These are phyloP conservation scores for Ciconia maguari DNA, from an alignment of 2,113 vertebrate genomes.

Conservation along the genomic window DNA sequence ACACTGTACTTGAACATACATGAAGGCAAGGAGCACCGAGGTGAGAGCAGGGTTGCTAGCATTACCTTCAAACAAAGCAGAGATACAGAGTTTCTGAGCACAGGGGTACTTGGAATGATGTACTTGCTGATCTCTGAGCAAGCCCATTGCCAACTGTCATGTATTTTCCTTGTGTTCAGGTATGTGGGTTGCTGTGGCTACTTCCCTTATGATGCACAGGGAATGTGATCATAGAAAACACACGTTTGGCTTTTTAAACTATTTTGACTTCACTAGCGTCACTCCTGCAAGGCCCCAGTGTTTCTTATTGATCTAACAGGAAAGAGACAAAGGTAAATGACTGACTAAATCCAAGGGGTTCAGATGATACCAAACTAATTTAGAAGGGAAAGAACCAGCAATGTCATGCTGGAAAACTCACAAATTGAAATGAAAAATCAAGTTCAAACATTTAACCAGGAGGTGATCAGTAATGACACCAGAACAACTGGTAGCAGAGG, in stretches of 20 bases:
- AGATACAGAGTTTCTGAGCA: neutral
- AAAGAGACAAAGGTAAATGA: neutral
- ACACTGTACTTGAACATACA: accelerated
- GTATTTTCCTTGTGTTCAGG: neutral
- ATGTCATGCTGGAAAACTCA: neutral
- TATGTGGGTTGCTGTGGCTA: neutral
- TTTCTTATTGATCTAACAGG: neutral
- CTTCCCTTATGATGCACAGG: neutral
- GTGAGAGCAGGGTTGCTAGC: neutral
- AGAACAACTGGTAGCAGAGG: neutral
- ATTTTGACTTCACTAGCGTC: neutral
- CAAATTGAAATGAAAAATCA: neutral
- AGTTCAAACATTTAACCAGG: neutral
- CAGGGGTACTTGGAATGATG: neutral
- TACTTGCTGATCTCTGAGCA: neutral
- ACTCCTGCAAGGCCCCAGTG: neutral
- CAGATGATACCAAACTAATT: neutral
- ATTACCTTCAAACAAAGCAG: neutral
- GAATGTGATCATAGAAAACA: neutral
- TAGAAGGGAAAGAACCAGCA: neutral
- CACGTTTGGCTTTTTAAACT: neutral
- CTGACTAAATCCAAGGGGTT: neutral
- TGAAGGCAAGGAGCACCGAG: neutral
- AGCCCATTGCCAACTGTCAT: neutral
- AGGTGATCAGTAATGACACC: neutral